phyloP scores from a whole-genome alignment of 2,888 invertebrate genomes.

The Ellobium chinense region DNA sequence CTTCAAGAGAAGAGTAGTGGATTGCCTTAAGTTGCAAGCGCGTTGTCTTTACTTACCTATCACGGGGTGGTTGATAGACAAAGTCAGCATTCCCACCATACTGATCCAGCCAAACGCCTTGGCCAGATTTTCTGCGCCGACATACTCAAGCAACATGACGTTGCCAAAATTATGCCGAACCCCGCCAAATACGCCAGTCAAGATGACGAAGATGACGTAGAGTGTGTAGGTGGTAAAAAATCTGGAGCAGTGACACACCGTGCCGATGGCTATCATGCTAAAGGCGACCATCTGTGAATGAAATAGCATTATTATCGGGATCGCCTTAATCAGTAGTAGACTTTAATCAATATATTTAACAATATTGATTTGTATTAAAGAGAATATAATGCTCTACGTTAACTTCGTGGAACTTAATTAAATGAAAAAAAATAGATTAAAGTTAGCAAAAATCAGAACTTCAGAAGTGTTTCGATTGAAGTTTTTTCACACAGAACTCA shows the following conservation, averaged over 20 bases:
- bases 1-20: no score
- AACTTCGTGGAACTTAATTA: no score
- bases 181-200: slow-evolving; percentile 29
- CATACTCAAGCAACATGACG: slow-evolving; percentile 31
- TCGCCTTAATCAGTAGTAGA: no score
- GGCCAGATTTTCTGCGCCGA: slow-evolving; percentile 9
- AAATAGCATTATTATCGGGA: no score
- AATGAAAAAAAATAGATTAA: no score
- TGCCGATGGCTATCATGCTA: slow-evolving; percentile 5
- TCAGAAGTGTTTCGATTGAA: no score
- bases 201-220: slow-evolving; percentile 21
- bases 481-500: no score
- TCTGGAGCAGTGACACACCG: slow-evolving; percentile 5
- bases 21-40: no score
- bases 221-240: not conserved
- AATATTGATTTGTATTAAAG: no score
- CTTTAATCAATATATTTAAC: no score
- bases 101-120: slow-evolving; percentile 7
- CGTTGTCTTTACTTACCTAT: slow-evolving; percentile 28
- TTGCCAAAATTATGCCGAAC: slow-evolving; percentile 19
- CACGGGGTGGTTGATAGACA: slow-evolving; percentile 22
- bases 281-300: slow-evolving; percentile 1
- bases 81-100: not conserved
- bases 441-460: no score
- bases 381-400: no score